Conservation (phyloP, 2,113 vertebrate species). For the Beaufortia kweichowensis region DNA sequence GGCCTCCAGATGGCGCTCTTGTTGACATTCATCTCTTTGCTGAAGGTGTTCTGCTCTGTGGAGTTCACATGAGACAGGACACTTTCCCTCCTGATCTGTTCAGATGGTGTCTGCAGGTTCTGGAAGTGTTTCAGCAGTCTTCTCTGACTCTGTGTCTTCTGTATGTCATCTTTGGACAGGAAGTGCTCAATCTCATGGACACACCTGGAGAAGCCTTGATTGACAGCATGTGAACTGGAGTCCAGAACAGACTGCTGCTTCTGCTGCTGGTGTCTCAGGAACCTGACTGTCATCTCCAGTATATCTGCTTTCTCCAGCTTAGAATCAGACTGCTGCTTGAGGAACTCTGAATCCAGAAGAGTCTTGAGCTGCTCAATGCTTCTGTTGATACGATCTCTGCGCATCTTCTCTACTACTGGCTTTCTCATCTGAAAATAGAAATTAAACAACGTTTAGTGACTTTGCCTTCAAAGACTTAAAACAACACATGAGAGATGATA, state of each 20-base stretch:
- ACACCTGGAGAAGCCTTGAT: slow-evolving; percentile 51
- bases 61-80: slow-evolving; percentile 10
- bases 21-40: slow-evolving; percentile 59
- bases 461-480: slow-evolving; percentile 3
- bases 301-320: slow-evolving; percentile 72
- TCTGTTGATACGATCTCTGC: slow-evolving; percentile 57
- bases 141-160: slow-evolving; percentile 25
- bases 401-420: slow-evolving; percentile 53
- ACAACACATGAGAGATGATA: neutral
- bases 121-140: slow-evolving; percentile 6
- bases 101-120: slow-evolving; percentile 32
- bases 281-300: slow-evolving; percentile 65
- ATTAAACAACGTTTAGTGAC: slow-evolving; percentile 17
- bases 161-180: slow-evolving; percentile 46
- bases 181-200: slow-evolving; percentile 38
- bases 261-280: no score
- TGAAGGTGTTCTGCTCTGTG: slow-evolving; percentile 44
- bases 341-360: slow-evolving; percentile 64
- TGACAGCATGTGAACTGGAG: slow-evolving; percentile 35
- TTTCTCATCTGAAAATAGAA: slow-evolving; percentile 50
- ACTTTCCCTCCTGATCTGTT: no score
- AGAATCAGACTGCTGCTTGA: slow-evolving; percentile 53
- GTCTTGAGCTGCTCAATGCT: slow-evolving; percentile 66
- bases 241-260: no score
- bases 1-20: slow-evolving; percentile 64